Conservation (phyloP, 1,140 invertebrate species). For the Coenobita brevimanus region DNA sequence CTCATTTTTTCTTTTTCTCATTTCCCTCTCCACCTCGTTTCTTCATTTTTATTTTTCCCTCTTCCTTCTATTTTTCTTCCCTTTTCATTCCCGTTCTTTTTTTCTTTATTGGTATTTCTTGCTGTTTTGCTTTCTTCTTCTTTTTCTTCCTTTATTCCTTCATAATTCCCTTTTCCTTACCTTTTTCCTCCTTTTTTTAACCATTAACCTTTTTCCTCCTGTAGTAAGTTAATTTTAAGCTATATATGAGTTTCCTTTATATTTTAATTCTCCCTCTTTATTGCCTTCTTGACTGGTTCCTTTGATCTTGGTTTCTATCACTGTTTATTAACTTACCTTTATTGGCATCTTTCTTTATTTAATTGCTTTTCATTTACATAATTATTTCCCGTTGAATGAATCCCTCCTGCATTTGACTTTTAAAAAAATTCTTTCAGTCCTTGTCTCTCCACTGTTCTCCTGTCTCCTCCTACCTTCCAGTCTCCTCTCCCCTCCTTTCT, state of each 20-base stretch:
- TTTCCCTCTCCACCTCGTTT: background rate
- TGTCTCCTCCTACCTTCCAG: too few species aligned
- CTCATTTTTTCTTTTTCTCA: background rate
- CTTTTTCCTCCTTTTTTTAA: background rate
- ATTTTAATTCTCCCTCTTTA: background rate
- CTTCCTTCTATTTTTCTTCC: background rate
- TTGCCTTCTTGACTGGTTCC: too few species aligned
- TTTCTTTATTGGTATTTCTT: background rate
- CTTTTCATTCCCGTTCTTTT: background rate
- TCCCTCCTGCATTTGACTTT: too few species aligned
- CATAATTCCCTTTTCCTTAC: background rate
- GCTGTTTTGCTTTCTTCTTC: background rate
- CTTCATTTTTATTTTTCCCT: conserved; percentile 5
- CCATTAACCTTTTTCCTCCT: background rate
- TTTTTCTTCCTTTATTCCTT: background rate
- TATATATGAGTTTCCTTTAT: background rate
- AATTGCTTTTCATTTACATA: too few species aligned
- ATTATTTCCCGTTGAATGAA: too few species aligned
- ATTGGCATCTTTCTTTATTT: too few species aligned
- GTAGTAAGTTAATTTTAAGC: background rate
- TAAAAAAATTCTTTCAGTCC: too few species aligned
- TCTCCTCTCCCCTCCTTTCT: too few species aligned
- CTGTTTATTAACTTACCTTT: too few species aligned
- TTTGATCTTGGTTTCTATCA: too few species aligned
- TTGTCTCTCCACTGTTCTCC: too few species aligned